Base-by-base conservation (phyloP, 2,797 vertebrate species). In the Apogon hyalosoma region DNA sequence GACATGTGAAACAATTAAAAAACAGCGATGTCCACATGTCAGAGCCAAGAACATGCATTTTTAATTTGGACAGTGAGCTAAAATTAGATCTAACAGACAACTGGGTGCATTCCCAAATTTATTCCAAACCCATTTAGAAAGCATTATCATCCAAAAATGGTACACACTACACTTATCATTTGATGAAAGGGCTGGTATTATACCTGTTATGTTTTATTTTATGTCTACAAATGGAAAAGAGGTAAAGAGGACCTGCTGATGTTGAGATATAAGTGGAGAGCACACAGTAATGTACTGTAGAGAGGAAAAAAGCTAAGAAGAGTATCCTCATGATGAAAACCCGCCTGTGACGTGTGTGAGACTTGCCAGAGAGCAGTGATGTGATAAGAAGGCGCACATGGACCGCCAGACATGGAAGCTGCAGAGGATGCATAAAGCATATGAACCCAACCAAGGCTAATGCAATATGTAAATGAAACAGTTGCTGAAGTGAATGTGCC, bases 381-480 rank as follows among this genome's bases (percentile, higher is more conserved):
- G 84, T 78, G 83, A 80, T 80, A 68, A 73, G 64, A 84, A 84
- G 61, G 54, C 68, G 8, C 75, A 80, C 66, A 63, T 54, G 60
- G 77, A 71, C 60, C 0, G 6, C 58, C 63, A 81, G 65, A 77
- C 80, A 70, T 69, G 57, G 69, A 77, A 43, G 53, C 68, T 79
- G 69, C 77, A 69, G 78, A 71, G 39, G 69, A 80, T 74, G 63
- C 69, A 78, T 54, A 43, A 78, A 72, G 63, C 74, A 79, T 56
- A 81, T 71, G 73, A 83, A 85, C 40, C 53, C 83, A 83, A 75
- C 62, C 78, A 67, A 82, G 79, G 72, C 47, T 86, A 85, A 90
- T 75, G 82, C 72, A 79, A 89, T 84, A 86, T 88, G 87, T 73
- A 91, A 88, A 91, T 88, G 68, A 82, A 84, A 67, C 73, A 74